phyloP scores from a whole-genome alignment of 30 jellyfish, hydroid and myxozoan genomes.

The Turritopsis rubra region DNA sequence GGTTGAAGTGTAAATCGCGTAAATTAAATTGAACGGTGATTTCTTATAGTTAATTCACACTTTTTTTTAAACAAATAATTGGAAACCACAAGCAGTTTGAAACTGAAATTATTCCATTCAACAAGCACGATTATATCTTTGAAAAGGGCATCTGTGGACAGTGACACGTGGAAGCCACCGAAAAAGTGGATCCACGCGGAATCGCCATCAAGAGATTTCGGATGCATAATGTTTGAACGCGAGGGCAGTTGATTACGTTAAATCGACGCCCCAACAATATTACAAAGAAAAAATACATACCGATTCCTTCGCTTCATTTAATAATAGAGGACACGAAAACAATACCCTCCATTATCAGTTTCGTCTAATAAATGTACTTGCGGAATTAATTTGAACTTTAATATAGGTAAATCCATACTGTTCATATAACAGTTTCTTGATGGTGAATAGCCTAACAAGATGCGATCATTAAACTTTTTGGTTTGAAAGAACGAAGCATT shows the following conservation, averaged over 20 bases:
- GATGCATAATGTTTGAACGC: constrained; percentile 82
- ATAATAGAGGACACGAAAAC: too few species aligned
- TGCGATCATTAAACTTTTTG: too few species aligned
- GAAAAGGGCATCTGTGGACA: constrained; percentile 98
- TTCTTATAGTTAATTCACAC: not conserved
- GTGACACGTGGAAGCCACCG: constrained; percentile 72
- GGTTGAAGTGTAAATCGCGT: not conserved
- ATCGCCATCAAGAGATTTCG: constrained; percentile 99
- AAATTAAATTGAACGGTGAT: not conserved
- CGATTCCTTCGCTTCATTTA: constrained; percentile 81
- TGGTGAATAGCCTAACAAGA: too few species aligned
- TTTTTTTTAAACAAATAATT: not conserved
- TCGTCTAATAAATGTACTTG: too few species aligned
- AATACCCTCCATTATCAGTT: too few species aligned
- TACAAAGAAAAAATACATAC: constrained; percentile 21
- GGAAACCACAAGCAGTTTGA: not conserved
- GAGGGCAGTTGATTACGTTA: constrained; percentile 47
- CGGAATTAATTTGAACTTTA: too few species aligned
- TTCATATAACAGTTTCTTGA: too few species aligned
- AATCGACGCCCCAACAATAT: constrained; percentile 24
- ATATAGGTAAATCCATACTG: too few species aligned
- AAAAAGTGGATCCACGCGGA: constrained; percentile 90
- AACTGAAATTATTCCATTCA: not conserved
- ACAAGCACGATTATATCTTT: not conserved
- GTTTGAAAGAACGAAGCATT: too few species aligned